These are phyloP conservation scores for Platichthys stellatus DNA, from an alignment of 2,113 vertebrate genomes.

Conservation along the genomic window DNA sequence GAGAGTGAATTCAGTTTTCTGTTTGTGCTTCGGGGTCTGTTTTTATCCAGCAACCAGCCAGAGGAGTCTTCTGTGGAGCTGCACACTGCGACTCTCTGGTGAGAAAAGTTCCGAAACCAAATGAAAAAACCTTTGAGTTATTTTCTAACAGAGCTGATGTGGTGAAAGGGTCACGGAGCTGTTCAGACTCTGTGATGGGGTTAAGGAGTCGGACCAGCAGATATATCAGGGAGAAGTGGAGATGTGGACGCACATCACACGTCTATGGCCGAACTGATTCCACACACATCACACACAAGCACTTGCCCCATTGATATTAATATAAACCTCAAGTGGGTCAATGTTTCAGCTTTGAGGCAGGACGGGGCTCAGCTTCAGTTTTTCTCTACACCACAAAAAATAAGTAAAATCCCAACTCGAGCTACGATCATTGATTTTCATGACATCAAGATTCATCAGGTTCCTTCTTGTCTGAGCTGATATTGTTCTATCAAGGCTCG, in stretches of 20 bases:
- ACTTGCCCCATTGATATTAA: constrained; percentile 23
- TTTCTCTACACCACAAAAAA: neutral
- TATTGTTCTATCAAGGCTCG: constrained; percentile 15
- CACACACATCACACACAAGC: neutral
- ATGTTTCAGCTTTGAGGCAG: constrained; percentile 16
- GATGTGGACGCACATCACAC: constrained; percentile 58
- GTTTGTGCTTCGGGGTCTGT: neutral
- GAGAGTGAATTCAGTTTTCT: neutral
- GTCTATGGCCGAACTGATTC: constrained; percentile 10
- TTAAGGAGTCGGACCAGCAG: constrained; percentile 70
- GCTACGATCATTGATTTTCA: constrained; percentile 29
- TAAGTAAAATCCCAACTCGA: constrained; percentile 4
- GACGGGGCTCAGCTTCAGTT: neutral
- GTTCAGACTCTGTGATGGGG: constrained; percentile 76
- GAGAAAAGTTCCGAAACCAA: constrained; percentile 1
- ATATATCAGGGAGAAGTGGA: constrained; percentile 78
- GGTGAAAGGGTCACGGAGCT: constrained; percentile 79
- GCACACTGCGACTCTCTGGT: neutral
- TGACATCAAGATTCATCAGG: constrained; percentile 29
- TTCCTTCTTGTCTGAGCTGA: constrained; percentile 1
- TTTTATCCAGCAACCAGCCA: constrained; percentile 13
- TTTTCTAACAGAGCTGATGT: constrained; percentile 58
- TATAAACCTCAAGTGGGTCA: constrained; percentile 33
- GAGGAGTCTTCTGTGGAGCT: neutral
- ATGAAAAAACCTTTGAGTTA: neutral